These are phyloP conservation scores for Virgularia gustaviana DNA, from an alignment of 92 coral and sea anemone species.

Conservation along the genomic window DNA sequence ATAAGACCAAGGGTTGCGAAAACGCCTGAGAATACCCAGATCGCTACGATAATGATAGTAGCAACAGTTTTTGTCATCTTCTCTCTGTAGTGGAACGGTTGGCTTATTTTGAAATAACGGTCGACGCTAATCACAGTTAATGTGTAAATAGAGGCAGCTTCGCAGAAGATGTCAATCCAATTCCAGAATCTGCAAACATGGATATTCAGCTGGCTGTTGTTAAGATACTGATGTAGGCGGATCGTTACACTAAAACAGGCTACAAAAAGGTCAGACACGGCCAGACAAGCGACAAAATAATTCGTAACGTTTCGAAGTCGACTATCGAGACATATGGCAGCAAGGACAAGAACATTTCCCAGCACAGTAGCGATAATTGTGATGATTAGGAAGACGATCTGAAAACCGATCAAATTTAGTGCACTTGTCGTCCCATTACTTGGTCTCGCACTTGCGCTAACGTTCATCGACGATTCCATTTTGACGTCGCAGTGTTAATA, in stretches of 20 bases:
- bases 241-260: constrained; percentile 50
- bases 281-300: constrained; percentile 90
- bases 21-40: constrained; percentile 70
- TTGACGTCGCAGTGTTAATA: no score
- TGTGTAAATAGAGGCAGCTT: constrained; percentile 87
- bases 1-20: constrained; percentile 70
- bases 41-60: constrained; percentile 59
- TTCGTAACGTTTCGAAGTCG: constrained; percentile 88
- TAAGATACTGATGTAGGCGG: constrained; percentile 1
- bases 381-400: constrained; percentile 56
- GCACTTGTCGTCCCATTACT: background rate
- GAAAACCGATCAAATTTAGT: constrained; percentile 32
- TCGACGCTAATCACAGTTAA: constrained; percentile 88
- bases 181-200: constrained; percentile 67
- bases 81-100: constrained; percentile 77
- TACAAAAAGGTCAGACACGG: constrained; percentile 76
- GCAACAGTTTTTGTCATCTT: constrained; percentile 72
- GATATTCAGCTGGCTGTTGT: background rate
- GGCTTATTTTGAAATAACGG: constrained; percentile 86
- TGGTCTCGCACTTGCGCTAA: background rate
- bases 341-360: constrained; percentile 79
- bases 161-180: constrained; percentile 89
- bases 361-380: constrained; percentile 67
- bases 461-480: background rate
- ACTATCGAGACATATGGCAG: constrained; percentile 75